Conservation (phyloP, 2,797 vertebrate genomes). For the Jordanella pulchra region DNA sequence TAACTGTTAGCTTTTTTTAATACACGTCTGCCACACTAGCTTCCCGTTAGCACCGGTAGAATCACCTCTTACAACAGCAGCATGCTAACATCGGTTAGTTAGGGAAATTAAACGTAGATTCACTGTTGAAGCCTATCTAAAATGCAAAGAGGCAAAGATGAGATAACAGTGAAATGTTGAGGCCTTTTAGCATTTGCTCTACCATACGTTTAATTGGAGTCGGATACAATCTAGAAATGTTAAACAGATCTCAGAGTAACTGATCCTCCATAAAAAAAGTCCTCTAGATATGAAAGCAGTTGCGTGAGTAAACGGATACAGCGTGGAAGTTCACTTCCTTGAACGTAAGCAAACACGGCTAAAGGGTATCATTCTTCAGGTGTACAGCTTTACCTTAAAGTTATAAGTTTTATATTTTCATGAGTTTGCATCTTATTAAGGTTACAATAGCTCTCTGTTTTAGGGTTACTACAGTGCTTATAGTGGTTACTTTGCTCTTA, state of each 20-base stretch:
- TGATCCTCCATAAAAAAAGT: background rate
- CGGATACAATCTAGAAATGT: background rate
- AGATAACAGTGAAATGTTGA: conserved; percentile 14
- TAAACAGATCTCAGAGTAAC: background rate
- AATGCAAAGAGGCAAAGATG: background rate
- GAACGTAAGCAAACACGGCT: background rate
- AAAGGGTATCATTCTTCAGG: background rate
- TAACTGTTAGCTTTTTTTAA: conserved; percentile 57
- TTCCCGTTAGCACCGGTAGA: conserved; percentile 40
- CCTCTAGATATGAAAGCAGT: background rate
- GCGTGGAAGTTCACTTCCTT: conserved; percentile 12
- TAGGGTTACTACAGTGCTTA: background rate
- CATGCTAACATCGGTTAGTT: background rate
- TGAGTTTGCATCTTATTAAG: conserved; percentile 32
- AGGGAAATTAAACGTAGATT: background rate
- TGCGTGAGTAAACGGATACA: background rate
- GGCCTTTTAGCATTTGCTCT: conserved; percentile 22
- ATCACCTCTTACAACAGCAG: conserved; percentile 38
- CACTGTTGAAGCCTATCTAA: background rate
- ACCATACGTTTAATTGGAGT: background rate
- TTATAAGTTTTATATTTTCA: background rate
- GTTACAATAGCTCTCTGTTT: background rate
- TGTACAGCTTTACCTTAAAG: background rate
- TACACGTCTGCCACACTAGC: conserved; percentile 47
- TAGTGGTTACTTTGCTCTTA: no score